Percentiles rank a stretch among this genome's conserved stretches.
phyloP scores from a whole-genome alignment of 1,140 invertebrate species.

The Lepidotrigona ventralis region DNA sequence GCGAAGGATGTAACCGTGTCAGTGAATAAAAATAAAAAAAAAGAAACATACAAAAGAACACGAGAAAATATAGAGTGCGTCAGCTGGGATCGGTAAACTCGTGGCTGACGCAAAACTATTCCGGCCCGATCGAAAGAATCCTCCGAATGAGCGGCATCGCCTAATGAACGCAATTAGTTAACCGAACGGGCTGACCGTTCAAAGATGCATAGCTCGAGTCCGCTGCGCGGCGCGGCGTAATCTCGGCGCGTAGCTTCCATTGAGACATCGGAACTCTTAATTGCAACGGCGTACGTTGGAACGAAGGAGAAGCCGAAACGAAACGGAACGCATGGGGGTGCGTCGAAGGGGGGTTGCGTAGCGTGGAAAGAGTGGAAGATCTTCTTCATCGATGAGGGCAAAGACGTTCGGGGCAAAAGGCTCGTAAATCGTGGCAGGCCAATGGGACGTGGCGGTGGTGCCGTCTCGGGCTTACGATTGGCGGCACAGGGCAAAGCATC shows the following conservation, averaged over 20 bases:
- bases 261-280: conserved; percentile 64
- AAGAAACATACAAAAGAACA: too few species aligned
- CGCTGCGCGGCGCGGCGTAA: background rate
- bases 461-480: conserved; percentile 52
- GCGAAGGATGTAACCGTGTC: too few species aligned
- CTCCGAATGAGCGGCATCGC: conserved; percentile 5
- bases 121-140: background rate
- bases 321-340: background rate
- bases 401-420: conserved; percentile 64
- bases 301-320: background rate
- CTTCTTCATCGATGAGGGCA: conserved; percentile 55
- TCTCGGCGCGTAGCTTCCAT: conserved; percentile 36
- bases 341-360: background rate
- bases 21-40: too few species aligned
- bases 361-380: conserved; percentile 34
- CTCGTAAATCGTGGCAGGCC: conserved; percentile 73
- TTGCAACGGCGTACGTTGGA: conserved; percentile 37
- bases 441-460: conserved; percentile 70
- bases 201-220: conserved; percentile 26
- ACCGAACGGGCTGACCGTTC: conserved; percentile 11
- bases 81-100: background rate
- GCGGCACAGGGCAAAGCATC: conserved; percentile 57
- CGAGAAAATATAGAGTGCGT: background rate
- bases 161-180: conserved; percentile 46
- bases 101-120: background rate